Evolutionary conservation across 2,113 vertebrate genomes (phyloP).

Genomic region (Chlorocebus sabaeus): DNA sequence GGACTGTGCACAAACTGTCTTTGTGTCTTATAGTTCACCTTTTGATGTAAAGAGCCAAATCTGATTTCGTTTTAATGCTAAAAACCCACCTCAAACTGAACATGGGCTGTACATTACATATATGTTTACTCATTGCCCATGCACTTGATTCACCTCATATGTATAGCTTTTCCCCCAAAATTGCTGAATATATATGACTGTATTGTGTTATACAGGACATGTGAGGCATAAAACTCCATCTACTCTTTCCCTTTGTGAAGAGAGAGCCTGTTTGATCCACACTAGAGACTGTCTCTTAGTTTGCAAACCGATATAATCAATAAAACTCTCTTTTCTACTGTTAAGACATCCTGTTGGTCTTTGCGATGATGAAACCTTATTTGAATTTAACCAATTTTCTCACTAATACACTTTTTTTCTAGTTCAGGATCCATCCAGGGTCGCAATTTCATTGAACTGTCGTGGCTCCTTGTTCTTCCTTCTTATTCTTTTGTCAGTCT

Average conservation of each 20-base stretch:
- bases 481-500: neutral
- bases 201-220: no score
- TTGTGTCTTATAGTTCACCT: neutral
- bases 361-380: neutral
- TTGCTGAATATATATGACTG: neutral
- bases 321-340: neutral
- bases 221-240: neutral
- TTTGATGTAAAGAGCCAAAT: neutral
- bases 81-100: neutral
- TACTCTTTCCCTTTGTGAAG: neutral
- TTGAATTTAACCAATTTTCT: neutral
- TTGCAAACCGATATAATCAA: neutral
- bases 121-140: neutral
- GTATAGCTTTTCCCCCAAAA: neutral
- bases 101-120: neutral
- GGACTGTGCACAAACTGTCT: neutral
- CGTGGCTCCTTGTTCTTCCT: neutral
- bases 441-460: neutral
- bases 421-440: neutral
- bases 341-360: neutral
- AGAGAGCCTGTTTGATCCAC: neutral
- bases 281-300: neutral
- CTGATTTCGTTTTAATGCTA: neutral
- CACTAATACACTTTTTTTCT: neutral
- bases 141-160: neutral